A percentile compares a stretch with the other conserved stretches of the same genome.
These are phyloP conservation scores for Sitophilus oryzae DNA, from an alignment of 1,140 invertebrate species.

Conservation along the genomic window DNA sequence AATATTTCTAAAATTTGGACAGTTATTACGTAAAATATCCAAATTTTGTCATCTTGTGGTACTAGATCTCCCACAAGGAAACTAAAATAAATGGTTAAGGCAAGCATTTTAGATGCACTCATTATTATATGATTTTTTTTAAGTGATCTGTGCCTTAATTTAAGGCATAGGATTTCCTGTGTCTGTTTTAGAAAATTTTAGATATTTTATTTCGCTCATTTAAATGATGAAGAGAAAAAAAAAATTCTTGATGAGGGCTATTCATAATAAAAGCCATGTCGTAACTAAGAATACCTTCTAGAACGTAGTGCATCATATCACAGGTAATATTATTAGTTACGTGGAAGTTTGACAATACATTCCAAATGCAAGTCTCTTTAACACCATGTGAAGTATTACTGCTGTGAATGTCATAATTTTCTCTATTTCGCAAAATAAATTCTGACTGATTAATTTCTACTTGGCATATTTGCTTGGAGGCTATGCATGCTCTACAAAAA, in stretches of 20 bases:
- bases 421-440: background rate
- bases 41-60: conserved; percentile 28
- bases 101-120: conserved; percentile 36
- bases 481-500: conserved; percentile 13
- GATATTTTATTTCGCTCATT: conserved; percentile 29
- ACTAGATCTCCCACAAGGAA: conserved; percentile 37
- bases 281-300: conserved; percentile 30
- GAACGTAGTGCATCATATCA: conserved; percentile 38
- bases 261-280: conserved; percentile 37
- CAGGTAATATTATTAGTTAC: conserved; percentile 38
- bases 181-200: conserved; percentile 10
- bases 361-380: conserved; percentile 39
- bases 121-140: conserved; percentile 28
- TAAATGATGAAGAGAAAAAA: conserved; percentile 35
- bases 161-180: conserved; percentile 1
- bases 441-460: conserved; percentile 1
- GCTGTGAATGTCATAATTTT: conserved; percentile 17
- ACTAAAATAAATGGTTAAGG: conserved; percentile 32
- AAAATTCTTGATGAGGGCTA: conserved; percentile 36
- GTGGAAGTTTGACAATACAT: conserved; percentile 38
- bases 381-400: conserved; percentile 3
- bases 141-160: conserved; percentile 12
- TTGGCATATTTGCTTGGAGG: conserved; percentile 2
- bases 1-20: conserved; percentile 16
- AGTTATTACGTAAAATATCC: conserved; percentile 24